Evolutionary conservation across 2,113 vertebrate genomes (phyloP).

Genomic region (Heterotis niloticus): DNA sequence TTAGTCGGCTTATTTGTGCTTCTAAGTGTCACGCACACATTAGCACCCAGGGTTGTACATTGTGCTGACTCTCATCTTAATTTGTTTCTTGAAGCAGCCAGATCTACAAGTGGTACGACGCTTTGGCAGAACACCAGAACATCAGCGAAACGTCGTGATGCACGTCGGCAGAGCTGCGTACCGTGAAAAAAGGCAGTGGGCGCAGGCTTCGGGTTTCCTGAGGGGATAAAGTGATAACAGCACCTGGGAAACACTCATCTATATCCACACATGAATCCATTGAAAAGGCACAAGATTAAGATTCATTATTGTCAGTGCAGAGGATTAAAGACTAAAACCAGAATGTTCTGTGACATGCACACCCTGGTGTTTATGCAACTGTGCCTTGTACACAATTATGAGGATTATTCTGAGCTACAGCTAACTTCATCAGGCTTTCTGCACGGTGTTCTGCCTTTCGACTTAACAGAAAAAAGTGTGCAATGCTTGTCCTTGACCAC

Average conservation of each 20-base stretch:
- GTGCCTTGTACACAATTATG: background rate
- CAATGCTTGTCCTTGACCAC: background rate
- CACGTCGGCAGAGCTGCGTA: background rate
- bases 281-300: background rate
- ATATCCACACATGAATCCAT: background rate
- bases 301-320: slow-evolving; percentile 2
- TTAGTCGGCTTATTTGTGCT: background rate
- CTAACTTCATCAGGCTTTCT: background rate
- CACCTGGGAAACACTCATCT: slow-evolving; percentile 4
- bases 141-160: background rate
- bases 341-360: background rate
- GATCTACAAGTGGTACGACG: background rate
- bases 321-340: slow-evolving; percentile 5
- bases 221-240: too few relatives aligned
- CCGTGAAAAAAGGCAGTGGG: background rate
- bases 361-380: too few relatives aligned
- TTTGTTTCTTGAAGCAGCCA: slow-evolving; percentile 1
- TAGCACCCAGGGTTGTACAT: too few relatives aligned
- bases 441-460: background rate
- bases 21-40: background rate
- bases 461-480: background rate
- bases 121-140: background rate
- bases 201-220: too few relatives aligned
- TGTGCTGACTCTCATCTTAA: background rate
- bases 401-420: background rate